Conservation (phyloP, 2,888 invertebrate species). For the Polydesmus complanatus region DNA sequence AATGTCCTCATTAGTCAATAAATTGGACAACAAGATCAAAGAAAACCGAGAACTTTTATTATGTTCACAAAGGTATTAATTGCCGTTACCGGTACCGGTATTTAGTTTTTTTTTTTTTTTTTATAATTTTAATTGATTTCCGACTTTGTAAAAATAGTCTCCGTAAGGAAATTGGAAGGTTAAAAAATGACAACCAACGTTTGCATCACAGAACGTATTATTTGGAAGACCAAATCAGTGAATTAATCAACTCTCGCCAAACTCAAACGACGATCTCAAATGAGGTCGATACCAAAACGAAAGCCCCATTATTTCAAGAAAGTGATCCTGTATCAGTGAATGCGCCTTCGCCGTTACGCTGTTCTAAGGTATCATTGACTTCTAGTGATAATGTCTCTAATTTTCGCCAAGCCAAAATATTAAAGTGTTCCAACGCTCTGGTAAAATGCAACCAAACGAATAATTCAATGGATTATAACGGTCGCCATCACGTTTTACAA, state of each 20-base stretch:
- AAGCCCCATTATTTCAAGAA: no score
- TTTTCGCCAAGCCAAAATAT: background rate
- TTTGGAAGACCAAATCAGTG: conserved; percentile 57
- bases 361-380: background rate
- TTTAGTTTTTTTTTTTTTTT: no score
- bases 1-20: conserved; percentile 42
- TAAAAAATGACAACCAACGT: conserved; percentile 61
- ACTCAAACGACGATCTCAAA: background rate
- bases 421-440: background rate
- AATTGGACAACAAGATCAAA: conserved; percentile 48
- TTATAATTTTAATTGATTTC: no score
- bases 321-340: background rate
- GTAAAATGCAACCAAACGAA: background rate
- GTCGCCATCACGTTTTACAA: conserved; percentile 14
- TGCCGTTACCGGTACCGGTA: no score
- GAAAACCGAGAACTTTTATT: conserved; percentile 34
- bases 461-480: background rate
- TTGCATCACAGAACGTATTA: conserved; percentile 77
- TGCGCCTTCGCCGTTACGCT: background rate
- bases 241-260: conserved; percentile 11
- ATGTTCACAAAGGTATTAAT: conserved; percentile 12
- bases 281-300: background rate
- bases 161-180: conserved; percentile 29
- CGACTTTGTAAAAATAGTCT: conserved; percentile 23
- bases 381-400: background rate